Evolutionary conservation across 2,113 vertebrate species (phyloP), one percentile per base, ranked within the genome.

Genomic region (Campylomormyrus tamandua): DNA sequence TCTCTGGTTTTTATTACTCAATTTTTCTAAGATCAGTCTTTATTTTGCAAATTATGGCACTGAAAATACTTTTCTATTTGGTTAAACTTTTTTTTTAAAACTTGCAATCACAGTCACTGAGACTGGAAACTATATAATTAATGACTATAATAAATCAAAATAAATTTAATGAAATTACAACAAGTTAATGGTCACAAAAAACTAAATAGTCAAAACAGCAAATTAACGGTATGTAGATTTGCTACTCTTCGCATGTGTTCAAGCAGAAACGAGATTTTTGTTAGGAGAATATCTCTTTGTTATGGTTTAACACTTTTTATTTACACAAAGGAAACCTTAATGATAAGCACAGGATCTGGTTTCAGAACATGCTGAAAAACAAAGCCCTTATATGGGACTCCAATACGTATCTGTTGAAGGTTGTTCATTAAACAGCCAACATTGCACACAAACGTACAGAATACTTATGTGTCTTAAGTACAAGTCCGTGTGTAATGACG

Each of bases 291-390:
- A 85, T 5, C 3, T 27, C 83, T 49, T 49, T 48, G 83, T 85
- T 49, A 48, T 85, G 83, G 83, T 85, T 85, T 85, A 48, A 85
- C 45, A n/a, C 17, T 17, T 35, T 85, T n/a, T 85, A 48, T 85
- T 46, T 85, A 39, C 80, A 83, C 17, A 24, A 83, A 21, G 45
- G 15, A 19, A 83, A 83, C 35, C 80, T 83, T 21, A 84, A 8
- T 48, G 24, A 48, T 46, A 84, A 88, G 39, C 56, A 62, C 24
- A 42, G 5, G 21, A 24, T 46, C 1, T 74, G 87, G 10, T 39
- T 88, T 88, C 87, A 88, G 53, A 66, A 10, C 7, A 66, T 66
- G 31, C 48, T 58, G 17, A 52, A 19, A 21, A 42, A 19, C 27
- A n/a, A 17, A 10, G 70, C 31, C 15, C 56, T 58, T 66, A 35